Evolutionary conservation across 2,797 vertebrate species (phyloP), one percentile per base, ranked within the genome.

Genomic region (Cygnus olor): DNA sequence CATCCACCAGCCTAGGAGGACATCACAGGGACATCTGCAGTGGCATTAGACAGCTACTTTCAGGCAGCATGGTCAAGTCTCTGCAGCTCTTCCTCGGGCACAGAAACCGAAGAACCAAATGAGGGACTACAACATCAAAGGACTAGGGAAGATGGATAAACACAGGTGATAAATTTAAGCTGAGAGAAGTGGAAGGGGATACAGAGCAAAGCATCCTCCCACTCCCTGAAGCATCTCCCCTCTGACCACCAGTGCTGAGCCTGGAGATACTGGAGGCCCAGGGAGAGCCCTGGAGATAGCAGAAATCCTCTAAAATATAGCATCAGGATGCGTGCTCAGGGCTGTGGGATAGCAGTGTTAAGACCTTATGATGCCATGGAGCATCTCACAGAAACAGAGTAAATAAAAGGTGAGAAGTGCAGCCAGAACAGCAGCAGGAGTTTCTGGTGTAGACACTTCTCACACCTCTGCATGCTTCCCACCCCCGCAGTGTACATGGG

Each of bases 371-470:
- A 9, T 17, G 76, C 17, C 40, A 69, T 36, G 30, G 25, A 47
- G 1, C 9, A 54, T 6, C 22, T 81, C 20, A 21, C 2, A 47
- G 30, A 57, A 56, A 22, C 0, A 11, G 21, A 5, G 8, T 5
- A 32, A 57, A 30, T 49, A 36, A 36, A 66, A 61, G 34, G 1
- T 15, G 24, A 80, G 47, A 68, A 28, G n/a, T 28, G 30, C 7
- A 28, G 16, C 7, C 57, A 45, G 27, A 81, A 25, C 3, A 44
- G 5, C 38, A 83, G 24, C n/a, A 53, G 45, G 8, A 40, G 15
- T 14, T 80, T 24, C 64, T 54, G 44, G 9, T 69, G 7, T 60
- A 89, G 15, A 6, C 1, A 1, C 2, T 85, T 78, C 16, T 82
- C 66, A 27, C 14, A 34, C 14, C 8, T 21, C 28, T 78, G 28